A percentile compares a stretch with the other conserved stretches of the same genome.
phyloP scores from a whole-genome alignment of 2,888 invertebrate genomes.

The Terebella lapidaria region DNA sequence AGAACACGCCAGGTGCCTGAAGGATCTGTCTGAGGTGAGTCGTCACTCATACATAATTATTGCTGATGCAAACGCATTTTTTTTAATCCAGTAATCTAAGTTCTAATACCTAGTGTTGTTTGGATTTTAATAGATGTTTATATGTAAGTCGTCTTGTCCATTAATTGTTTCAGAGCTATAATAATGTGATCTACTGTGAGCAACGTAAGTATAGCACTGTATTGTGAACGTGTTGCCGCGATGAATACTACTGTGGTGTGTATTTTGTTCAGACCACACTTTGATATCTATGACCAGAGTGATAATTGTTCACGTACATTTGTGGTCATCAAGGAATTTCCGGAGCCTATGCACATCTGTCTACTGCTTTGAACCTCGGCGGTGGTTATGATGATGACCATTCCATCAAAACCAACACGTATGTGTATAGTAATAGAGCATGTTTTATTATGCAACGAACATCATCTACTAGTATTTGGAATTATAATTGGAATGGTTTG shows the following conservation, averaged over 20 bases:
- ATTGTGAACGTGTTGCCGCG: too few relatives aligned
- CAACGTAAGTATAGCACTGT: slow-evolving; percentile 53
- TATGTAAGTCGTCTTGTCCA: too few relatives aligned
- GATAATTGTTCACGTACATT: background rate
- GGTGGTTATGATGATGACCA: slow-evolving; percentile 30
- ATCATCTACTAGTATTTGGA: too few relatives aligned
- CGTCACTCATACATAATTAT: background rate
- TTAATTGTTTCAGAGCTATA: slow-evolving; percentile 45
- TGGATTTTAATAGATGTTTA: too few relatives aligned
- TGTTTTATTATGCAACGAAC: background rate
- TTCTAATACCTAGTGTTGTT: too few relatives aligned
- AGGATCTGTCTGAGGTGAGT: slow-evolving; percentile 44
- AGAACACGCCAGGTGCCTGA: slow-evolving; percentile 42
- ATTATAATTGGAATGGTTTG: too few relatives aligned
- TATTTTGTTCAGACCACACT: too few relatives aligned
- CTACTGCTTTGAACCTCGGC: slow-evolving; percentile 30
- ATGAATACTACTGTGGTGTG: too few relatives aligned
- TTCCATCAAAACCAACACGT: background rate
- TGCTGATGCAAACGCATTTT: too few relatives aligned
- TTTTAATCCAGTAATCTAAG: too few relatives aligned
- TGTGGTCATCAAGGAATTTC: slow-evolving; percentile 30
- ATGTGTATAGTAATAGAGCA: background rate
- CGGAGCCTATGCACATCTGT: slow-evolving; percentile 30
- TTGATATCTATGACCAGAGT: too few relatives aligned
- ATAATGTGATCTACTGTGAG: slow-evolving; percentile 46